These are phyloP conservation scores for Anhinga anhinga DNA, from an alignment of 2,113 vertebrate species.

Conservation along the genomic window DNA sequence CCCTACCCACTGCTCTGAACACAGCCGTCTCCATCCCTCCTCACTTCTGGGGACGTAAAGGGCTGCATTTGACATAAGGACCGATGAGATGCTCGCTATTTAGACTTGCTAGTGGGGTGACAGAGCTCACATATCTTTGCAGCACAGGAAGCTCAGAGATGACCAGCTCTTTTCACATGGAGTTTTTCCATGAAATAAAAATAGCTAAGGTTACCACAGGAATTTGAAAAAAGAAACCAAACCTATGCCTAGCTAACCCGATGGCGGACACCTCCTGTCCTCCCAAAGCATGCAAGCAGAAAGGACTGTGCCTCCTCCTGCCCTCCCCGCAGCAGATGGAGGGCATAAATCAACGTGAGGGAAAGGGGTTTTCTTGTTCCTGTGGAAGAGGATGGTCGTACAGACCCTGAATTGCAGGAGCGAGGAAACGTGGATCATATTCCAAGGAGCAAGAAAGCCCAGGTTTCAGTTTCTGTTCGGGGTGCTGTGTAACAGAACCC, in stretches of 20 bases:
- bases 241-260: no score
- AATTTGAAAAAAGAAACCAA: background rate
- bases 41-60: background rate
- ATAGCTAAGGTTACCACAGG: background rate
- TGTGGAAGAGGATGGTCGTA: background rate
- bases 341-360: background rate
- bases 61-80: background rate
- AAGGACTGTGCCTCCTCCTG: background rate
- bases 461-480: background rate
- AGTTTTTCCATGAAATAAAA: background rate
- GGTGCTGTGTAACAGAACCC: background rate
- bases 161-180: background rate
- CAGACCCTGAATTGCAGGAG: background rate
- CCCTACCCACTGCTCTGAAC: background rate
- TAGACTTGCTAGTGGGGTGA: background rate
- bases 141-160: background rate
- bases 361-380: background rate
- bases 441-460: background rate
- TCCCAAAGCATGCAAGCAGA: background rate
- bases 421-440: fast-evolving
- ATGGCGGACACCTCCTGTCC: background rate
- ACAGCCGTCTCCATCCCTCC: background rate
- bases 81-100: background rate
- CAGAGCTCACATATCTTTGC: background rate
- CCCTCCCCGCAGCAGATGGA: background rate